phyloP scores from a whole-genome alignment of 1,140 invertebrate genomes.

The Apis laboriosa region DNA sequence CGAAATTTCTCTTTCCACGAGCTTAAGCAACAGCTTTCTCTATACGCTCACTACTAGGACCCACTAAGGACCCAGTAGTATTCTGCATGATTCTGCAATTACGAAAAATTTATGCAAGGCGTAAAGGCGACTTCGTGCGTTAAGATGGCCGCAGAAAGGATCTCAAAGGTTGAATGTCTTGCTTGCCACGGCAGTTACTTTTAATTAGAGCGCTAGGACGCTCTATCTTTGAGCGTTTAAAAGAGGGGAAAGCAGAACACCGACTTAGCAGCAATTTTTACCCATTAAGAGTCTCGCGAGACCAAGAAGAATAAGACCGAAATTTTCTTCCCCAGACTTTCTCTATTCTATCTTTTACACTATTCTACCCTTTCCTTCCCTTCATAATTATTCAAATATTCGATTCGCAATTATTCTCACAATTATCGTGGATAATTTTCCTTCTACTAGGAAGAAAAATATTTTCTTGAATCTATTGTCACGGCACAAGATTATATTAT shows the following conservation, averaged over 20 bases:
- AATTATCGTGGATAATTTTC: neutral
- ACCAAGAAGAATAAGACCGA: slow-evolving; percentile 32
- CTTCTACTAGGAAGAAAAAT: neutral
- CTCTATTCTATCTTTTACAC: neutral
- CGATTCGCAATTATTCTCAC: neutral
- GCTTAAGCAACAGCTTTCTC: neutral
- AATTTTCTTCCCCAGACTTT: slow-evolving; percentile 5
- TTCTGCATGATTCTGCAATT: slow-evolving; percentile 53
- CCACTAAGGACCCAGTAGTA: neutral
- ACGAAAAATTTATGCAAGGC: slow-evolving; percentile 34
- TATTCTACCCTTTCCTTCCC: neutral
- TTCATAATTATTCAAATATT: neutral
- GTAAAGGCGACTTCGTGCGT: slow-evolving; percentile 46
- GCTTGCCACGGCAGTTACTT: slow-evolving; percentile 67
- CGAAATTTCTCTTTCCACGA: neutral
- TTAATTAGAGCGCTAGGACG: slow-evolving; percentile 66
- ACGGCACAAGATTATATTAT: no score
- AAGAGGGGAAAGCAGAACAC: slow-evolving; percentile 19
- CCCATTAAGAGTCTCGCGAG: slow-evolving; percentile 60
- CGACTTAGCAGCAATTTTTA: slow-evolving; percentile 70
- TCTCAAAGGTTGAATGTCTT: slow-evolving; percentile 19
- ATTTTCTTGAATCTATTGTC: neutral
- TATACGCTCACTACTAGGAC: neutral
- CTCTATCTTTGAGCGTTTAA: slow-evolving; percentile 64
- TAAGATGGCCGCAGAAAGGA: slow-evolving; percentile 29